A percentile compares a stretch with the other conserved stretches of the same genome.
phyloP scores from a whole-genome alignment of 2,113 vertebrate genomes.

The Epinephelus lanceolatus region DNA sequence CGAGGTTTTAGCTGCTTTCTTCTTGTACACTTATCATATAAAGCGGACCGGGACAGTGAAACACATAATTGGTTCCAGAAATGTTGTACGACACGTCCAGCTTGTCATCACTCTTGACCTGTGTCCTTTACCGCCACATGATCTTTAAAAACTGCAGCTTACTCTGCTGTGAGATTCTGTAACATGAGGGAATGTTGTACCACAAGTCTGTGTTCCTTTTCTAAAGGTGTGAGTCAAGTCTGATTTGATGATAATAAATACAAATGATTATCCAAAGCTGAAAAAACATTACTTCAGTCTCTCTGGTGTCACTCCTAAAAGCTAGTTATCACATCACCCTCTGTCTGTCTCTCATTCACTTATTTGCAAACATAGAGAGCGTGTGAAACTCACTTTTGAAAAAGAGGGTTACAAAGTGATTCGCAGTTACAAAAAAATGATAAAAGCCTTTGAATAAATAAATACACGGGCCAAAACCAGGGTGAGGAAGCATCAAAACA shows the following conservation, averaged over 20 bases:
- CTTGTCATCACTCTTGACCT: conserved; percentile 17
- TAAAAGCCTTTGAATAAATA: not conserved
- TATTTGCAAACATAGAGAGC: not conserved
- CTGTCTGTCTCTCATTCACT: not conserved
- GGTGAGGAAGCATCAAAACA: too few species aligned
- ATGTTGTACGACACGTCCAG: not conserved
- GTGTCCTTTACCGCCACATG: not conserved
- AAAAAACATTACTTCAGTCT: not conserved
- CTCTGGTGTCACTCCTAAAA: not conserved
- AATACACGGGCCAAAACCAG: not conserved
- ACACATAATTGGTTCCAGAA: conserved; percentile 18
- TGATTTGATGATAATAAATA: not conserved
- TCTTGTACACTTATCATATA: conserved; percentile 23
- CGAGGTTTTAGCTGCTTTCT: not conserved
- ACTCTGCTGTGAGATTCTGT: not conserved
- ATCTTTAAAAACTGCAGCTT: not conserved
- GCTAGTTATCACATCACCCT: not conserved
- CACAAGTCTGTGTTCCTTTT: conserved; percentile 5
- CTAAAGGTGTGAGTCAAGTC: not conserved
- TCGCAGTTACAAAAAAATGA: not conserved
- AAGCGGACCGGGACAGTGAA: not conserved
- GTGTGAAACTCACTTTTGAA: not conserved
- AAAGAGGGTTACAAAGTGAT: not conserved
- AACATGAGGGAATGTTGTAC: conserved; percentile 1
- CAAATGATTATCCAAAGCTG: not conserved